A percentile compares a stretch with the other conserved stretches of the same genome.
Conservation (phyloP, 1,140 invertebrate genomes). For the Trichogramma pretiosum region DNA sequence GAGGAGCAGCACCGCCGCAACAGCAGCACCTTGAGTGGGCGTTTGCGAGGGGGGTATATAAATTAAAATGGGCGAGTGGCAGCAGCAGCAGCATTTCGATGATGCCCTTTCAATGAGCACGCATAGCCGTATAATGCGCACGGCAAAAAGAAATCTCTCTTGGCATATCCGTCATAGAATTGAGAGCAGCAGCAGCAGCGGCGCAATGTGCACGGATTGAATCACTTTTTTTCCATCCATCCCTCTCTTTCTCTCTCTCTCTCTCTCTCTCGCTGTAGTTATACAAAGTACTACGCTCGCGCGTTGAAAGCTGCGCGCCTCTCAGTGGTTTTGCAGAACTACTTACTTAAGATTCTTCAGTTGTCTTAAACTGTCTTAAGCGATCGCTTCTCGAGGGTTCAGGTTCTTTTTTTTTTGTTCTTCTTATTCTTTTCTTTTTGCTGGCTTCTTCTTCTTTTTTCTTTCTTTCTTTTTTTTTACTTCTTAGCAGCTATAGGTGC, state of each 20-base stretch:
- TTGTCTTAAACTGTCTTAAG: constrained; percentile 10
- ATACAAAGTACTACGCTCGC: neutral
- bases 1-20: neutral
- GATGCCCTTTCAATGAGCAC: no score
- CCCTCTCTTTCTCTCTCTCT: neutral
- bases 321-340: constrained; percentile 7
- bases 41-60: no score
- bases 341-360: constrained; percentile 11
- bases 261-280: no score
- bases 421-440: neutral
- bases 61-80: no score
- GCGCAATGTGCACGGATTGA: no score
- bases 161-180: no score
- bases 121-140: no score
- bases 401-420: constrained; percentile 1
- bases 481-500: neutral
- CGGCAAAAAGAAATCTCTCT: no score
- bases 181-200: no score
- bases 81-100: no score
- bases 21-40: no score
- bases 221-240: neutral
- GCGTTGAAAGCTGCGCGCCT: neutral
- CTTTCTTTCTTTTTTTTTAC: constrained; percentile 1
- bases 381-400: no score
- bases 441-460: neutral